Base-by-base conservation (phyloP, 2,797 vertebrate species). In the Lycodopsis pacificus region DNA sequence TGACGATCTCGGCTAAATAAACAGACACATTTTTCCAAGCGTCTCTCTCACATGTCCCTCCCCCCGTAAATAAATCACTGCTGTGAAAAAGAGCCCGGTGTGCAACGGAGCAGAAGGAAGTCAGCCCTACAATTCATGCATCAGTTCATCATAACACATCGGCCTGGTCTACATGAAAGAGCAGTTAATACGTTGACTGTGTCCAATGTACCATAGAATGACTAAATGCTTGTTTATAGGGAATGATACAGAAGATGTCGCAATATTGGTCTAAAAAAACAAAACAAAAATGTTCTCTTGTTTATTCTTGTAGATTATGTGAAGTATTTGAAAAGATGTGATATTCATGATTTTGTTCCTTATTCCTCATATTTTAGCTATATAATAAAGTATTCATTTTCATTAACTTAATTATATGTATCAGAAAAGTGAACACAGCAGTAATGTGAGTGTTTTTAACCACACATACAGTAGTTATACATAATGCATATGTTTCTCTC, bases 401-500 rank as follows among this genome's bases (percentile, higher is more conserved):
- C 22, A 53, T 36, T 44, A 9, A 63, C 14, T n/a, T 7, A 8
- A 42, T 4, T 20, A 25, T 25, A 56, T 49, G 15, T 32, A 8
- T 30, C 22, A 4, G n/a, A 49, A 30, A 32, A 34, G 14, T 22
- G 32, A 5, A 59, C 6, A 46, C 20, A 25, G 14, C 54, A 40
- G 13, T 61, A 7, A 22, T 22, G 4, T 22, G 63, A 32, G 62
- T 54, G 36, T 65, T 59, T 65, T 59, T 53, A 57, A 51, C 9
- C 17, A 25, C 71, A 77, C 36, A 59, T 22, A 32, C 7, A 32
- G 53, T 22, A 15, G 14, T 46, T 2, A 42, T 79, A 4, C 9
- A 79, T 79, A 73, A 82, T 76, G 1, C 36, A 73, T 75, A 53
- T 51, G 42, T 61, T 63, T 42, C 44, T 80, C 44, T 81, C 34